A percentile compares a stretch with the other conserved stretches of the same genome.
Evolutionary conservation across 2,113 vertebrate genomes (phyloP).

Genomic region (Orthonyx spaldingii): DNA sequence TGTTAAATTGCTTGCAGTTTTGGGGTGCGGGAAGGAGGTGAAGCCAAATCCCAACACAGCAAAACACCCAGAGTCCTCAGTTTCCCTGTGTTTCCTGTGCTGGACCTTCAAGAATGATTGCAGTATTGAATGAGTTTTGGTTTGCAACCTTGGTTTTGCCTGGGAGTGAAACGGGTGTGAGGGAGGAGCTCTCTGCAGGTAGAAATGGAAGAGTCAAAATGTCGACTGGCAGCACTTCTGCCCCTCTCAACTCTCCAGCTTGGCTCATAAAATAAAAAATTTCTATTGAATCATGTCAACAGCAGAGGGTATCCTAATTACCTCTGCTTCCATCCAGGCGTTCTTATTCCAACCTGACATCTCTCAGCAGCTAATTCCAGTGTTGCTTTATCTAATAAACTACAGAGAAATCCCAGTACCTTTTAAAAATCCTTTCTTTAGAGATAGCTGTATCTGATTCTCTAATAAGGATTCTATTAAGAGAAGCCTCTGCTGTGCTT

Average conservation of each 20-base stretch:
- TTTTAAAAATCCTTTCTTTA: conserved; percentile 34
- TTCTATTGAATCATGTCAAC: neutral
- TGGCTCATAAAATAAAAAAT: neutral
- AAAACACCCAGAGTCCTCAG: rapidly evolving
- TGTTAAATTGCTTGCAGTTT: neutral
- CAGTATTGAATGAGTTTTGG: neutral
- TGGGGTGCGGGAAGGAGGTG: neutral
- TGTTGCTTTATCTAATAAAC: conserved; percentile 40
- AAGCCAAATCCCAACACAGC: neutral
- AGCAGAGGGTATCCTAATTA: neutral
- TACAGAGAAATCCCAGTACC: conserved; percentile 28
- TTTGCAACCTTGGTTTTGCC: neutral
- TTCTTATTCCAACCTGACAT: neutral
- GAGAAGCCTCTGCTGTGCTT: conserved; percentile 37
- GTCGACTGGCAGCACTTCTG: neutral
- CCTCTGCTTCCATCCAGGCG: neutral
- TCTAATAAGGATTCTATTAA: conserved; percentile 56
- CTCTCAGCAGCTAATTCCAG: conserved; percentile 23
- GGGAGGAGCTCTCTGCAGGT: neutral
- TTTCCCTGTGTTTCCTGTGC: neutral
- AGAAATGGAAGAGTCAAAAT: neutral
- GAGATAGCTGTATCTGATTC: conserved; percentile 46
- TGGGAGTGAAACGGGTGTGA: neutral
- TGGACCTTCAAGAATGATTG: neutral
- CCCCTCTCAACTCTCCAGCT: neutral